phyloP scores from a whole-genome alignment of 2,113 vertebrate genomes.

The Monarcha castaneiventris region DNA sequence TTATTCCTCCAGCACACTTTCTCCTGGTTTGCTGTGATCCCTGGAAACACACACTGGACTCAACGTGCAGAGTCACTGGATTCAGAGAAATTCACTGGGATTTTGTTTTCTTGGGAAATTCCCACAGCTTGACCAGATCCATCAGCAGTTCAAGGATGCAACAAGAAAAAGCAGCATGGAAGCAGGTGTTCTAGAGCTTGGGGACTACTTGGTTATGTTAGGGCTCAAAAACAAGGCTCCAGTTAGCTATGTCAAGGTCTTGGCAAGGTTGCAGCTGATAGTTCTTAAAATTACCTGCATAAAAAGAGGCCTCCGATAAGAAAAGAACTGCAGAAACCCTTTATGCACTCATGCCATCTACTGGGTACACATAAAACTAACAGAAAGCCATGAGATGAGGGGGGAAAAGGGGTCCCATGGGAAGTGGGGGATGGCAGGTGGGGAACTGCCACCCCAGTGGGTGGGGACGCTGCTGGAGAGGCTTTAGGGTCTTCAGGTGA shows the following conservation, averaged over 20 bases:
- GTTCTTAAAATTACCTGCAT: background rate
- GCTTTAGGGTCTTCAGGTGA: background rate
- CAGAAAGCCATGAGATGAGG: background rate
- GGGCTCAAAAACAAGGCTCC: background rate
- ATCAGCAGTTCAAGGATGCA: background rate
- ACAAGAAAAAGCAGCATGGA: background rate
- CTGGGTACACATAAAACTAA: slow-evolving; percentile 4
- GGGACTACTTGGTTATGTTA: background rate
- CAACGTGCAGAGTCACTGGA: background rate
- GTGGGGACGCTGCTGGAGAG: background rate
- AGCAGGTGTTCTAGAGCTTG: background rate
- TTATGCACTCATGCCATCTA: slow-evolving; percentile 41
- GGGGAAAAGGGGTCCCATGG: background rate
- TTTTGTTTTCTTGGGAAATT: background rate
- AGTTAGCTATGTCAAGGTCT: background rate
- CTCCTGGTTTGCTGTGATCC: background rate
- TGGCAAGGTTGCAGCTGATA: background rate
- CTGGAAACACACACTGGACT: rapidly evolving
- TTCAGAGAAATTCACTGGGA: background rate
- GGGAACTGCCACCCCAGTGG: background rate
- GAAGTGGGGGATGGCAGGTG: background rate
- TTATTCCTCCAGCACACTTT: background rate
- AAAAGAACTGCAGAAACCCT: slow-evolving; percentile 17
- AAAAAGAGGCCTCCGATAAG: slow-evolving; percentile 52
- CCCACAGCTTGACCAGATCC: background rate